Base-by-base conservation (phyloP, 2,113 vertebrate genomes). In the Archilochus colubris region DNA sequence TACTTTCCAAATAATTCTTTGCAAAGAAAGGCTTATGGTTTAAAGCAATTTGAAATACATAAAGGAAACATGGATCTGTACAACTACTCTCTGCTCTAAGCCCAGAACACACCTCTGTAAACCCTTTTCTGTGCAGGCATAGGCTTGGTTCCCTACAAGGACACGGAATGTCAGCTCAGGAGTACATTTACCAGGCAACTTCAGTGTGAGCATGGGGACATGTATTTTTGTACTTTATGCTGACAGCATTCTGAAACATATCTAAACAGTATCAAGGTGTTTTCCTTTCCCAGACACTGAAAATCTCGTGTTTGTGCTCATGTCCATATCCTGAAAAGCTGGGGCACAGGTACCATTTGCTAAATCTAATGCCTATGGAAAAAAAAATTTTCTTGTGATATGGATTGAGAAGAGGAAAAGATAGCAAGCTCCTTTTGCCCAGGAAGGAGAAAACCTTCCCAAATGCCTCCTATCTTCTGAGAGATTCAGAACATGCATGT, bases 41-140 rank as follows among this genome's bases (percentile, higher is more conserved):
- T 83, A 80, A 85, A 79, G 51, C 70, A 46, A 73, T 93, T 72
- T 66, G 62, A 95, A 94, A 88, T 76, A 58, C 85, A 64, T 95
- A 82, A 92, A 89, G 74, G 50, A 91, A 86, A 58, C 24, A 18
- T 22, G 61, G n/a, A 79, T 78, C 66, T 89, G 57, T 92, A 78
- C 50, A 62, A 46, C 62, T 50, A 15, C 23, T 31, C 18, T 91
- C 33, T 78, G 54, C 69, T 67, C 6, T 83, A 67, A 86, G 90
- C 74, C 21, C 38, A 44, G 64, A 86, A 25, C 58, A 73, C 40
- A 25, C 19, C 1, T 2, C 66, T 88, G 53, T 85, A 88, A 91
- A 75, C 33, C 44, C 50, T 50, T 75, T 79, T 91, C 70, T 85
- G 67, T 79, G n/a, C 55, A 82, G 90, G 78, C 73, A 14, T 19